phyloP scores from a whole-genome alignment of 2,888 invertebrate species.

The Cheiracanthium punctorium region DNA sequence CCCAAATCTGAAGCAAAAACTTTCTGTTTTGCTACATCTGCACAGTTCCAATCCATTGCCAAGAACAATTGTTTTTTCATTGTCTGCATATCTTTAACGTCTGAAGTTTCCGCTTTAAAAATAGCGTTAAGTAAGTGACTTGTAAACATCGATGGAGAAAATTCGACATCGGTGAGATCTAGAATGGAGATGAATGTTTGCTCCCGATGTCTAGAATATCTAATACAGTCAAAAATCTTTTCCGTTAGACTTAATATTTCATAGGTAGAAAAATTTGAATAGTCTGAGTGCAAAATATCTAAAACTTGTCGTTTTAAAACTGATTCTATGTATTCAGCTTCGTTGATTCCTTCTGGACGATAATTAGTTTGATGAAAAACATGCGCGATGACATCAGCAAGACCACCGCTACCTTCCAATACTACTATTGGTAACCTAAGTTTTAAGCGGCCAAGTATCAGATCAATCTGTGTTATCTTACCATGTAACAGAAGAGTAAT shows the following conservation, averaged over 20 bases:
- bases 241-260: slow-evolving; percentile 3
- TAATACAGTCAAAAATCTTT: slow-evolving; percentile 41
- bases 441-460: slow-evolving; percentile 25
- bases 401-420: slow-evolving; percentile 43
- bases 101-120: slow-evolving; percentile 16
- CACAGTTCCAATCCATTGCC: slow-evolving; percentile 76
- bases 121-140: slow-evolving; percentile 19
- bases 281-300: slow-evolving; percentile 8
- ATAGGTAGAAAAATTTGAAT: background rate
- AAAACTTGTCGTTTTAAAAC: slow-evolving; percentile 42
- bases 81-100: slow-evolving; percentile 14
- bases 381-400: slow-evolving; percentile 39
- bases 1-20: slow-evolving; percentile 74
- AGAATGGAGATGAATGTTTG: slow-evolving; percentile 34
- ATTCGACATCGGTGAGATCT: slow-evolving; percentile 22
- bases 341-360: slow-evolving; percentile 24
- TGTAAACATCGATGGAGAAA: background rate
- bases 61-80: slow-evolving; percentile 75
- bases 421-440: slow-evolving; percentile 21
- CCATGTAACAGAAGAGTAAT: slow-evolving; percentile 30
- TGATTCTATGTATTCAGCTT: slow-evolving; percentile 34
- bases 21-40: slow-evolving; percentile 75
- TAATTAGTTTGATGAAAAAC: slow-evolving; percentile 6
- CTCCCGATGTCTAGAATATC: slow-evolving; percentile 32
- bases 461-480: slow-evolving; percentile 17